A percentile compares a stretch with the other conserved stretches of the same genome.
These are phyloP conservation scores for Pollenia angustigena DNA, from an alignment of 2,888 invertebrate genomes.

Conservation along the genomic window DNA sequence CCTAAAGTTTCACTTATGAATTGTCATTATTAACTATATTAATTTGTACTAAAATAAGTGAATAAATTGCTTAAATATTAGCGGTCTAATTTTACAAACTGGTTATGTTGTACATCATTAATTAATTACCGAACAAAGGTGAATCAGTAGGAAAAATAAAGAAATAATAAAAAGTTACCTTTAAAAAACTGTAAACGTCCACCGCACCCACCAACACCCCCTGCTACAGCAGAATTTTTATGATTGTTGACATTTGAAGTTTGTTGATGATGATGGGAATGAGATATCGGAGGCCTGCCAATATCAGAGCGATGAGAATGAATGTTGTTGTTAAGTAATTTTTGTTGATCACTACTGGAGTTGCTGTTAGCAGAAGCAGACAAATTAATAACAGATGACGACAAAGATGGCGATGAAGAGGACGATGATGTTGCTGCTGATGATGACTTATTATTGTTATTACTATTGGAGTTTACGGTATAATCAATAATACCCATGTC, in stretches of 20 bases:
- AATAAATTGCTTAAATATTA: too few relatives aligned
- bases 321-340: constrained; percentile 66
- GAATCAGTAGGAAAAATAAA: neutral
- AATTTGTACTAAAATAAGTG: too few relatives aligned
- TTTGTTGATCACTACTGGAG: constrained; percentile 64
- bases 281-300: constrained; percentile 80
- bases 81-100: too few relatives aligned
- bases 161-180: constrained; percentile 77
- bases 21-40: too few relatives aligned
- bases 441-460: constrained; percentile 3
- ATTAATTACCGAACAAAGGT: neutral
- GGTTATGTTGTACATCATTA: neutral
- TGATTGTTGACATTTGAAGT: constrained; percentile 58
- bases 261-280: constrained; percentile 57
- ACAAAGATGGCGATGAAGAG: constrained; percentile 51
- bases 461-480: constrained; percentile 72
- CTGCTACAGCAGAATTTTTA: constrained; percentile 52
- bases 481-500: constrained; percentile 79
- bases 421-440: constrained; percentile 62
- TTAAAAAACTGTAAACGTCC: constrained; percentile 84
- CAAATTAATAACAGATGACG: constrained; percentile 65
- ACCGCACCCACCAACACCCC: constrained; percentile 77
- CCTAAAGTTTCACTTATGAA: too few relatives aligned
- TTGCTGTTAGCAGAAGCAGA: constrained; percentile 65
- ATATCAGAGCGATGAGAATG: constrained; percentile 77